Base-by-base conservation (phyloP, 2,113 vertebrate species). In the Grantiella picta region DNA sequence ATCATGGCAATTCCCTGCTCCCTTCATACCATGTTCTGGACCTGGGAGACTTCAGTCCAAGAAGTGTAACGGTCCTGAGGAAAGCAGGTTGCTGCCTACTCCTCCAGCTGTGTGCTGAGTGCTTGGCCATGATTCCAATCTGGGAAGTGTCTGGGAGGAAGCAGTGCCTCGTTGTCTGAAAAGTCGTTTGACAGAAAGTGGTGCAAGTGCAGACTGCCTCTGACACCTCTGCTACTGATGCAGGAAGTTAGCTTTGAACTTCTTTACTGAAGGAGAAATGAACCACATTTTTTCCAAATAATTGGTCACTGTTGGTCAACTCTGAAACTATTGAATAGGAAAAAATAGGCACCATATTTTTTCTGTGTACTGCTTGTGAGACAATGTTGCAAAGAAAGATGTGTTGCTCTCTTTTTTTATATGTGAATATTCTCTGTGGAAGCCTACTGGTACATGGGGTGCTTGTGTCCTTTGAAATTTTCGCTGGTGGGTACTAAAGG, bases 31-130 rank as follows among this genome's bases (percentile, higher is more conserved):
- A 1, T 8, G 5, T 59, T 69, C 27, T 57, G 76, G 38, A 65
- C 19, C 31, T 50, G 54, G 42, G 27, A 80, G 35, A 42, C 63
- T 70, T 71, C n/a, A 57, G n/a, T 45, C 28, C 33, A n/a, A 49
- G 36, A 31, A 2, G 21, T 64, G 2, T 12, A 23, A 21, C 20
- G 70, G 10, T 52, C 28, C 35, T 3, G 29, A 60, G 50, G 68
- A 31, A 40, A 64, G 57, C 42, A 73, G 49, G 40, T 52, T 53
- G 35, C 42, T 54, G 21, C 38, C 27, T 17, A 0, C 27, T 56
- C 20, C 18, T 68, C 29, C 33, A 21, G 2, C 28, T 78, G 61
- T 0, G 4, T 1, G 2, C 40, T n/a, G 16, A 10, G 1, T 22
- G 44, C 29, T 63, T 31, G 35, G 44, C 9, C 21, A 16, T 82